A percentile compares a stretch with the other conserved stretches of the same genome.
Evolutionary conservation across 2,888 invertebrate genomes (phyloP).

Genomic region (Hemithea aestivaria): DNA sequence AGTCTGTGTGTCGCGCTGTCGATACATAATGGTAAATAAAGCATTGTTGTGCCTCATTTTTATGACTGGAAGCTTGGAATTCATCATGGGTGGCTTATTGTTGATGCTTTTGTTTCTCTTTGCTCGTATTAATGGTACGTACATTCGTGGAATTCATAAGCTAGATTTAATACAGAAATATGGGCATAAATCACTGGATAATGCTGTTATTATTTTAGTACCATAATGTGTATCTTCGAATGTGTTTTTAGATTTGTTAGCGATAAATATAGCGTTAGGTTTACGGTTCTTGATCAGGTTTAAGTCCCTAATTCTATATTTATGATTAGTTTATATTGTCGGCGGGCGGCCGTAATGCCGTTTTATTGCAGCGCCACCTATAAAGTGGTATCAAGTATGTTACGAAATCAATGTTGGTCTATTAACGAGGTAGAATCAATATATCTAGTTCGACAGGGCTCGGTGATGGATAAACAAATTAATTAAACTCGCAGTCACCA

Average conservation of each 20-base stretch:
- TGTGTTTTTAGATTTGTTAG: slow-evolving; percentile 4
- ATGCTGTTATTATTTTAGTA: not conserved
- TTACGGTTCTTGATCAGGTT: slow-evolving; percentile 3
- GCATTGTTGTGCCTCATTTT: slow-evolving; percentile 74
- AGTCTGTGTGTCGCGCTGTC: slow-evolving; percentile 69
- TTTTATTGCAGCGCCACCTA: slow-evolving; percentile 9
- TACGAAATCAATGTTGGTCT: slow-evolving; percentile 3
- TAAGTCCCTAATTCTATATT: slow-evolving; percentile 2
- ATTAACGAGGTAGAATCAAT: not conserved
- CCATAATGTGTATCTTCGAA: not conserved
- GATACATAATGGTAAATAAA: slow-evolving; percentile 78
- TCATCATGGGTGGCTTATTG: slow-evolving; percentile 71
- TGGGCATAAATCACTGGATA: not conserved
- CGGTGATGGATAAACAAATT: slow-evolving; percentile 33
- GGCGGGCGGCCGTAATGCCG: not conserved
- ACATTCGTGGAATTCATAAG: slow-evolving; percentile 23
- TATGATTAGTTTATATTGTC: slow-evolving; percentile 2
- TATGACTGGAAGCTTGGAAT: slow-evolving; percentile 60
- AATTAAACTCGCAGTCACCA: slow-evolving; percentile 35
- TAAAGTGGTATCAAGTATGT: slow-evolving; percentile 8
- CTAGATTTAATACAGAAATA: not conserved
- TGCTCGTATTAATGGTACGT: slow-evolving; percentile 28
- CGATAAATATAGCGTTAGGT: slow-evolving; percentile 5
- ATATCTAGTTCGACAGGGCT: not conserved
- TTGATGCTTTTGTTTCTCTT: slow-evolving; percentile 34